A percentile compares a stretch with the other conserved stretches of the same genome.
Evolutionary conservation across 1,140 invertebrate genomes (phyloP).

Genomic region (Meteorus sp.): DNA sequence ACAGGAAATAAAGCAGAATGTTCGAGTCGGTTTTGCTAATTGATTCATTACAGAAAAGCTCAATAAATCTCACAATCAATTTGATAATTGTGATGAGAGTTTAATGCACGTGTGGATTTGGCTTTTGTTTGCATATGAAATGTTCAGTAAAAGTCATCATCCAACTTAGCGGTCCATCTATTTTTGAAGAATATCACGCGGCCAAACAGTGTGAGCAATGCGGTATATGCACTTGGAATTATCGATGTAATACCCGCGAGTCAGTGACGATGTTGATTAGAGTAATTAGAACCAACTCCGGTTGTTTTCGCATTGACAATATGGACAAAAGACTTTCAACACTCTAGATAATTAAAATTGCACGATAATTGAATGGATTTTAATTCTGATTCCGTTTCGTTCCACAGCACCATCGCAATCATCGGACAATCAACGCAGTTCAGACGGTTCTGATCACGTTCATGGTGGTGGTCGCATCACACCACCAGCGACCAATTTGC

Average conservation of each 20-base stretch:
- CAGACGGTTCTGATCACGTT: constrained; percentile 60
- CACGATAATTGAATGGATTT: constrained; percentile 6
- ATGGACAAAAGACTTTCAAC: constrained; percentile 16
- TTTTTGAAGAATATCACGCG: constrained; percentile 46
- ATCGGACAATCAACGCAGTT: constrained; percentile 49
- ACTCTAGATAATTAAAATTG: constrained; percentile 15
- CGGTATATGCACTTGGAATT: too few relatives aligned
- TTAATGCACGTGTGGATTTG: not conserved
- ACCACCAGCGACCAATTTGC: constrained; percentile 80
- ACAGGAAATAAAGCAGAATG: not conserved
- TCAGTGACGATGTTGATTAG: too few relatives aligned
- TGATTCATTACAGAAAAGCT: too few relatives aligned
- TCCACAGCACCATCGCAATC: constrained; percentile 53
- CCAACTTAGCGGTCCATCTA: constrained; percentile 33
- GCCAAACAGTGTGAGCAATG: constrained; percentile 38
- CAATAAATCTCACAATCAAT: too few relatives aligned
- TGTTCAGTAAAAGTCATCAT: not conserved
- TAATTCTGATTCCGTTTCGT: constrained; percentile 18
- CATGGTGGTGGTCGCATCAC: constrained; percentile 76
- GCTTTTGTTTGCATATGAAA: not conserved
- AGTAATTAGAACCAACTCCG: too few relatives aligned
- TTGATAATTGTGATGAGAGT: not conserved
- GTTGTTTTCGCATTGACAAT: too few relatives aligned
- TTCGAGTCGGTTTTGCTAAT: too few relatives aligned
- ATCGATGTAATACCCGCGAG: too few relatives aligned